A percentile compares a stretch with the other conserved stretches of the same genome.
These are phyloP conservation scores for Globodera ellingtonae DNA, from an alignment of 1,140 invertebrate species.

Conservation along the genomic window DNA sequence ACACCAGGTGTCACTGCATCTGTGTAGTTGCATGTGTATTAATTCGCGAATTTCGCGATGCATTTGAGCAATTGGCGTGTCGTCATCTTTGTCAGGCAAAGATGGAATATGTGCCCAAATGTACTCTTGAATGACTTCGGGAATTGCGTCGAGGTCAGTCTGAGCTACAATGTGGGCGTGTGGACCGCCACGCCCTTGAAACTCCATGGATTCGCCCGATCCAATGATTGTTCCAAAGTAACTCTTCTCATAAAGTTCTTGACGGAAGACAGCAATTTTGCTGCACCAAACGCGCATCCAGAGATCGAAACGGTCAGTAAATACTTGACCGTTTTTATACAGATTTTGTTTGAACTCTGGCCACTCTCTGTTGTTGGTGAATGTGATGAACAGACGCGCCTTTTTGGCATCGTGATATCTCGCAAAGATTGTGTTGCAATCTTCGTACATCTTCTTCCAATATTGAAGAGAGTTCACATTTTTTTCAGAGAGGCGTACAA, in stretches of 20 bases:
- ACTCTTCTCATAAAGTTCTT: not conserved
- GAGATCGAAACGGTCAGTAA: not conserved
- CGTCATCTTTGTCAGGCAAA: not conserved
- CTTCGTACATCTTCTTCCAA: too few relatives aligned
- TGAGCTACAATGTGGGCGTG: not conserved
- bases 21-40: conserved; percentile 1
- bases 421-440: too few relatives aligned
- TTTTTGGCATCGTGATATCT: too few relatives aligned
- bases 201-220: conserved; percentile 1
- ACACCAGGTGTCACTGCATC: not conserved
- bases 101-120: conserved; percentile 12
- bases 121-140: not conserved
- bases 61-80: not conserved
- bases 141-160: not conserved
- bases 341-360: too few relatives aligned
- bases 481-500: too few relatives aligned
- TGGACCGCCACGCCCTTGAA: not conserved
- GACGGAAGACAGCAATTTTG: not conserved
- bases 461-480: too few relatives aligned
- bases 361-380: too few relatives aligned
- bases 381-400: too few relatives aligned
- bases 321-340: not conserved
- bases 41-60: conserved; percentile 3
- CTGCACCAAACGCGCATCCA: not conserved
- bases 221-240: conserved; percentile 6